Conservation (phyloP, 2,113 vertebrate species). For the Dendropsophus ebraccatus region DNA sequence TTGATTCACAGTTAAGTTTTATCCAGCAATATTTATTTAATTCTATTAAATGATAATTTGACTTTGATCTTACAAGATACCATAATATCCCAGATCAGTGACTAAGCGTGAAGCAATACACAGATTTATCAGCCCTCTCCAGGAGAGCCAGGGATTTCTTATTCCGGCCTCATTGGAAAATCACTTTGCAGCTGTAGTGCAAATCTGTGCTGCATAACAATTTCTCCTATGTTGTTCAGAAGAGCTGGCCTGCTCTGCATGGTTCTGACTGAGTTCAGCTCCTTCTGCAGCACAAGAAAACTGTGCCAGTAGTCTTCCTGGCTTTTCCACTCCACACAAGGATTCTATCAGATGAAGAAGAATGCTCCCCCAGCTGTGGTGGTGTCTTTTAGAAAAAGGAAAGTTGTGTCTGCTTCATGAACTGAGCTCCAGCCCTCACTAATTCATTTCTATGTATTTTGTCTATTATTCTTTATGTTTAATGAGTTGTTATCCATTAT, state of each 20-base stretch:
- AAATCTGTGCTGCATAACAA: constrained; percentile 31
- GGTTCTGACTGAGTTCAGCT: constrained; percentile 15
- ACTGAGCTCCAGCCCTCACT: not conserved
- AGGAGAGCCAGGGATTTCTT: constrained; percentile 2
- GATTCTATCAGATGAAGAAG: constrained; percentile 8
- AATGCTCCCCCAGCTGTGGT: not conserved
- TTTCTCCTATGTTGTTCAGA: constrained; percentile 32
- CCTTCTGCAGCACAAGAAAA: constrained; percentile 16
- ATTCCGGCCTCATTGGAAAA: constrained; percentile 29
- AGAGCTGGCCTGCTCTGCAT: constrained; percentile 28
- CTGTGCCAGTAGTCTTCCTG: constrained; percentile 1
- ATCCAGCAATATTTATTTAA: too few species aligned
- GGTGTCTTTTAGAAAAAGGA: not conserved
- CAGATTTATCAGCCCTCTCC: not conserved
- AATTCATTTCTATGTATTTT: too few species aligned
- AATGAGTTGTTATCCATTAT: too few species aligned
- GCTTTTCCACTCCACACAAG: not conserved
- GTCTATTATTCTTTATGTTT: too few species aligned
- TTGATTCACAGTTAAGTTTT: too few species aligned
- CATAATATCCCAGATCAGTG: not conserved
- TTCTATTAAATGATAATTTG: constrained; percentile 42
- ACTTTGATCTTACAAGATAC: constrained; percentile 53
- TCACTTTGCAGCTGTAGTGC: constrained; percentile 31
- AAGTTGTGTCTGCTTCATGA: not conserved
- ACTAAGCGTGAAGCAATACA: constrained; percentile 45